Base-by-base conservation (phyloP, 2,113 vertebrate genomes). In the Syngnathus scovelli region DNA sequence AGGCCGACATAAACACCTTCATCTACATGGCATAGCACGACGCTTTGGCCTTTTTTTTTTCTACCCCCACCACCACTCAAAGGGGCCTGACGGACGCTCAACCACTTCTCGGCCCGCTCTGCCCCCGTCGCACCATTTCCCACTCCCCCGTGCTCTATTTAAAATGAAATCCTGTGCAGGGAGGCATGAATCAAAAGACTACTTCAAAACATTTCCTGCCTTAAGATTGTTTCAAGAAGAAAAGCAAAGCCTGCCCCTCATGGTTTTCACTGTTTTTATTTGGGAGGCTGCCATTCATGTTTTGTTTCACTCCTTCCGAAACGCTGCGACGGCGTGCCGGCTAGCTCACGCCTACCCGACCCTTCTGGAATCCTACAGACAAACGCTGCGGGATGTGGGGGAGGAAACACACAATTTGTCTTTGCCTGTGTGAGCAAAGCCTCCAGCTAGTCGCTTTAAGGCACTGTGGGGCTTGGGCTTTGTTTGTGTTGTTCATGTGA, bases 1-100 rank as follows among this genome's bases (percentile, higher is more conserved):
- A 99, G 86, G 93, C 93, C 0, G 95, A 98, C 87, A 95, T 99
- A 92, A 99, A 99, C 90, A 99, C 95, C 72, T 99, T 99, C 91
- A 96, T 99, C 84, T 99, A 99, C 78, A 98, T 99, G 97, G 97
- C 95, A 21, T 92, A 92, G 86, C 88, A 43, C 67, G 15, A 51
- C 67, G 1, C 12, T 15, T 6, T 39, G 66, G 62, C 68, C 73
- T 48, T 1, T 77, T 73, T 73, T 69, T 51, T 61, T 2, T 37
- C 11, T 69, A 63, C 73, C 5, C 13, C 18, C 9, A 7, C 11
- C 54, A 23, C 23, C 5, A 4, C n/a, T 71, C 73, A 56, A 54
- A 81, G 73, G 48, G 69, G 85, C 83, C 86, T 83, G 86, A 87
- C 60, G 84, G 83, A 88, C 85, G 51, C 67, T 68, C 65, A 70